Evolutionary conservation across 2,797 vertebrate species (phyloP).

Genomic region (Lutjanus campechanus): DNA sequence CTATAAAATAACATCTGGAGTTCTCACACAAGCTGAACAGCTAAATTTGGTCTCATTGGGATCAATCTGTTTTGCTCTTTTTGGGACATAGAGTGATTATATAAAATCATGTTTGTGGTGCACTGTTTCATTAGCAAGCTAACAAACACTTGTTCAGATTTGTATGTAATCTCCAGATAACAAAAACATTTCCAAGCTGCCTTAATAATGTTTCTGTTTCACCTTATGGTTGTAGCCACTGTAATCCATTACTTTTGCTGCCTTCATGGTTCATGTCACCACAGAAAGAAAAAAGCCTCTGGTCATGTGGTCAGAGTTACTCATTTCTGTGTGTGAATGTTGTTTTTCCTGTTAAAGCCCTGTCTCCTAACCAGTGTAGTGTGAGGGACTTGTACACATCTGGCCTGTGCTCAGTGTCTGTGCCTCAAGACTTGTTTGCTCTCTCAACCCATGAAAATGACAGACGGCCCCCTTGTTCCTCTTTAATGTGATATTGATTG

Average conservation of each 20-base stretch:
- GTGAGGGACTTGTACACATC: conserved; percentile 2
- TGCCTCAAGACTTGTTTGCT: conserved; percentile 18
- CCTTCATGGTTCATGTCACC: background rate
- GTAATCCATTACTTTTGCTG: background rate
- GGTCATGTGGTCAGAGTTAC: background rate
- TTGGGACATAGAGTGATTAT: background rate
- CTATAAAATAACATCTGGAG: conserved; percentile 30
- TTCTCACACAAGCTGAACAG: conserved; percentile 16
- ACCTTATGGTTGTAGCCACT: background rate
- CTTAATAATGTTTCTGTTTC: background rate
- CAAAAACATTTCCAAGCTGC: background rate
- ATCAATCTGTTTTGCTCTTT: conserved; percentile 14
- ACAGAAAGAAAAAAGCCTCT: background rate
- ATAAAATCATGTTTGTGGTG: background rate
- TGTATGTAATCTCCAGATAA: background rate
- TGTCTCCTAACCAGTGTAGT: background rate
- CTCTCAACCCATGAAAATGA: conserved; percentile 22
- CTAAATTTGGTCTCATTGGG: conserved; percentile 10
- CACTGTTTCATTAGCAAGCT: conserved; percentile 4
- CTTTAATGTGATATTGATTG: conserved; percentile 69
- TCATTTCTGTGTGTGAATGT: background rate
- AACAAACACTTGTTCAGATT: background rate
- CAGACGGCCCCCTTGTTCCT: conserved; percentile 24
- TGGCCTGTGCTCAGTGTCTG: conserved; percentile 4
- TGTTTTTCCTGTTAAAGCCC: conserved; percentile 12